phyloP scores from a whole-genome alignment of 1,140 invertebrate genomes.

The Stenopsyche tienmushanensis region DNA sequence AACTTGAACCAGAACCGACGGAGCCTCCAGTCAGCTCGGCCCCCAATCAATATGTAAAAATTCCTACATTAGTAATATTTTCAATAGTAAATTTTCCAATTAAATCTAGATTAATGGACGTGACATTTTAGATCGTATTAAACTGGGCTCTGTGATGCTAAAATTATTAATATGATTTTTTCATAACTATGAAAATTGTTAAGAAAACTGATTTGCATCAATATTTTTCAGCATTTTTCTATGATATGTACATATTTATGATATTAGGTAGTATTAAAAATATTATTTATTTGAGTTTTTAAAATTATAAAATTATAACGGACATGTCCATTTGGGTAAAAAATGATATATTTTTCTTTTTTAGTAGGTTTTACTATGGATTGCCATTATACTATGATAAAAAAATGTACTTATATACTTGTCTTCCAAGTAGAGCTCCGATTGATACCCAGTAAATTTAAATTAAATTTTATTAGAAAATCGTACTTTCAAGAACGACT shows the following conservation, averaged over 20 bases:
- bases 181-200: background rate
- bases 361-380: no score
- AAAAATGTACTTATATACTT: slow-evolving; percentile 28
- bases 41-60: slow-evolving; percentile 5
- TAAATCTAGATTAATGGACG: background rate
- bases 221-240: background rate
- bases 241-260: background rate
- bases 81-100: slow-evolving; percentile 10
- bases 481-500: no score
- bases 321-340: no score
- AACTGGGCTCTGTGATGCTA: slow-evolving; percentile 29
- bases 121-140: slow-evolving; percentile 9
- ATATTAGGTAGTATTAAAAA: background rate
- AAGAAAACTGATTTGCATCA: background rate
- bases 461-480: no score
- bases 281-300: background rate
- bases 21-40: slow-evolving; percentile 15
- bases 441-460: background rate
- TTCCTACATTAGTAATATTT: slow-evolving; percentile 22
- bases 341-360: no score
- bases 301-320: background rate
- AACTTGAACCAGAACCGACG: slow-evolving; percentile 34
- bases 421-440: slow-evolving; percentile 32
- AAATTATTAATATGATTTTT: slow-evolving; percentile 13
- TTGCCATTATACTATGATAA: slow-evolving; percentile 8